Conservation (phyloP, 2,888 invertebrate genomes). For the Andrena marginata region DNA sequence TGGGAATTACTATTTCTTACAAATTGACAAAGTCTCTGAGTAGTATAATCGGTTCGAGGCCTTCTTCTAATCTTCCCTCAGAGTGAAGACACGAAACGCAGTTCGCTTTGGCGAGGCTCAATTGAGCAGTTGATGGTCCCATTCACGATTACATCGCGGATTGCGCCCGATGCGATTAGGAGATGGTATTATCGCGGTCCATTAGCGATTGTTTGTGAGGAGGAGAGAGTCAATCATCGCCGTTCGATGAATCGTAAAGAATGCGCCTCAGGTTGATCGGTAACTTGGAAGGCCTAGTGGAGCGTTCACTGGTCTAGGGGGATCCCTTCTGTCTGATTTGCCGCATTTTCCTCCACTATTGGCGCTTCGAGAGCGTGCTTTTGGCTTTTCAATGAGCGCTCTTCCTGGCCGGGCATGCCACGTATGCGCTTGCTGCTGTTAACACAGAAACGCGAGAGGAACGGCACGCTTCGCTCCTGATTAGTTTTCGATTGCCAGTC, state of each 20-base stretch:
- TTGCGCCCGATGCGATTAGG: constrained; percentile 67
- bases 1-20: too few relatives aligned
- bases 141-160: constrained; percentile 55
- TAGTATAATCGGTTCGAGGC: background rate
- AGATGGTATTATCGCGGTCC: constrained; percentile 77
- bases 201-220: constrained; percentile 79
- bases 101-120: constrained; percentile 31
- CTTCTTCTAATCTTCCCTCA: background rate
- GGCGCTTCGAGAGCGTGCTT: constrained; percentile 59
- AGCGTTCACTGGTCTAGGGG: constrained; percentile 69
- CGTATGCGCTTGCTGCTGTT: background rate
- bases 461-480: background rate
- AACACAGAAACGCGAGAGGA: background rate
- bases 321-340: constrained; percentile 80
- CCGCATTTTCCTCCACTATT: constrained; percentile 70
- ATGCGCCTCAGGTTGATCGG: constrained; percentile 47
- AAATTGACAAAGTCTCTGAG: too few relatives aligned
- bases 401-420: background rate
- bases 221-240: constrained; percentile 73
- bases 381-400: constrained; percentile 28
- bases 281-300: constrained; percentile 75
- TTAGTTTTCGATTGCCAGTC: background rate
- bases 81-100: background rate
- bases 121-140: constrained; percentile 57
- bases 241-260: constrained; percentile 74